Base-by-base conservation (phyloP, 2,113 vertebrate genomes). In the Oenanthe melanoleuca region DNA sequence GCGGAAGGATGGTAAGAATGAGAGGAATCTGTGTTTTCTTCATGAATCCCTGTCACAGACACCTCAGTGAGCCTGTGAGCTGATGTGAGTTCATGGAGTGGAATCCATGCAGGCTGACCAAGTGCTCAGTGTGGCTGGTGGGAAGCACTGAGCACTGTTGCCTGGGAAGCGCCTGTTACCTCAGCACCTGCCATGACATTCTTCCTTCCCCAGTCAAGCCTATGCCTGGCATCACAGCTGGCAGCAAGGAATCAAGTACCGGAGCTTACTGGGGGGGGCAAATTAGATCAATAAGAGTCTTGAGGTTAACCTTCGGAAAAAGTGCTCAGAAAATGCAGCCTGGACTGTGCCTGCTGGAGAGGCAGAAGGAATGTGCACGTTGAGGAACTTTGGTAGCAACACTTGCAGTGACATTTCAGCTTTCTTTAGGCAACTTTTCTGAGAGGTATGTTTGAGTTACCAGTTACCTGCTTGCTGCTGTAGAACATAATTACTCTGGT, bases 41-140 rank as follows among this genome's bases (percentile, higher is more conserved):
- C 44, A 34, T 24, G 37, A 61, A 14, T 53, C 12, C 23, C 47
- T 74, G 5, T 13, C 24, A 13, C 8, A 47, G 66, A 4, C 67
- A 70, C 11, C 45, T 45, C 60, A 38, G 2, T 31, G 26, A 61
- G 45, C 26, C 74, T 49, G 34, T 28, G 5, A 47, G 70, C 45
- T 47, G 1, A 10, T 6, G 5, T 33, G 65, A 57, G 50, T 52
- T 74, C 14, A 14, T 6, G 42, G 55, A 52, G 66, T 38, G n/a
- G 10, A 60, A 10, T 8, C 0, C 0, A n/a, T 28, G 34, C 33
- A 25, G 69, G 63, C 47, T 81, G 50, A 78, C 18, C 21, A 21
- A 1, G 66, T 1, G 34, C 5, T 5, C 55, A 47, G 55, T 52
- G 74, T 8, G 4, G 65, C 8, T 0, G 0, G 55, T 56, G 49